phyloP scores from a whole-genome alignment of 2,888 invertebrate species.

The Stenodera caucasica region DNA sequence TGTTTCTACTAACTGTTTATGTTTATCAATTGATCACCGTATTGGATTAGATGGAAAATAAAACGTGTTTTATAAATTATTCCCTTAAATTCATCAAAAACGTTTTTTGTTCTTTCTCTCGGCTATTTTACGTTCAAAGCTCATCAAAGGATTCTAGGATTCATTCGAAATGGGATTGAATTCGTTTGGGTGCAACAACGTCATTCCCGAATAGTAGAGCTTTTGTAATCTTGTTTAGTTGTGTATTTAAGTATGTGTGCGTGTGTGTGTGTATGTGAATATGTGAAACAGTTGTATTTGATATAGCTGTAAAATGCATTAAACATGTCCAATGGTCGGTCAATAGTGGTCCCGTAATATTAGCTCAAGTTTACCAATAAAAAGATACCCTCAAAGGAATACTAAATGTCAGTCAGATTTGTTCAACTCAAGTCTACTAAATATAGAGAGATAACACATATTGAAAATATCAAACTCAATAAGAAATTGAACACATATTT shows the following conservation, averaged over 20 bases:
- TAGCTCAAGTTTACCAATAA: constrained; percentile 22
- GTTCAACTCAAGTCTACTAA: constrained; percentile 3
- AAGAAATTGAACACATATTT: not conserved
- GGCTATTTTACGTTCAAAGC: not conserved
- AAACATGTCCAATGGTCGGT: constrained; percentile 24
- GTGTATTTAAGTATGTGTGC: no score
- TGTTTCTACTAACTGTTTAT: not conserved
- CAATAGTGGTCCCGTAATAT: constrained; percentile 22
- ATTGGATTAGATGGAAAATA: not conserved
- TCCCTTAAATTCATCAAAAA: not conserved
- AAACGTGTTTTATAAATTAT: not conserved
- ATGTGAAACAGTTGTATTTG: no score
- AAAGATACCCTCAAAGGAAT: constrained; percentile 21
- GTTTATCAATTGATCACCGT: not conserved
- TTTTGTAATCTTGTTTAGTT: no score
- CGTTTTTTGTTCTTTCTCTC: not conserved
- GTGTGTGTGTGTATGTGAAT: no score
- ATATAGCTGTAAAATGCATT: constrained; percentile 23
- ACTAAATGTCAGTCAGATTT: constrained; percentile 23
- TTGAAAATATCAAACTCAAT: constrained; percentile 13
- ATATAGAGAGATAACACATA: constrained; percentile 6
- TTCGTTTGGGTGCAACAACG: not conserved
- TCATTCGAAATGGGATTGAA: not conserved
- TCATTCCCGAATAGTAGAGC: no score
- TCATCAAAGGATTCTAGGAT: not conserved